Base-by-base conservation (phyloP, 2,888 invertebrate genomes). In the Trichopria drosophilae region DNA sequence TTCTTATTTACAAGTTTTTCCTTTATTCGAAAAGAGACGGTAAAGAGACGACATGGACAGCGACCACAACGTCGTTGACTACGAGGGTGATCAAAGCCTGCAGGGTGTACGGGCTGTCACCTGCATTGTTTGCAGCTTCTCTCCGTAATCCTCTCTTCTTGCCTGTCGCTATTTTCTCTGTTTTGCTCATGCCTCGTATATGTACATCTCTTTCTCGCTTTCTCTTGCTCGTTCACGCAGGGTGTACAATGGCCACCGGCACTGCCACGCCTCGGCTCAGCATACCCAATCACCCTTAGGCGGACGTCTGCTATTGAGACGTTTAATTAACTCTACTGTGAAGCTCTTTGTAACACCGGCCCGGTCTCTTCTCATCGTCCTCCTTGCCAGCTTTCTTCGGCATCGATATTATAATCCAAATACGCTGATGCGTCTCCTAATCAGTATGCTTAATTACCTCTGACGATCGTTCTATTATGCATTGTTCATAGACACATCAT, bases 261-360 rank as follows among this genome's bases (percentile, higher is more conserved):
- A 60, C 59, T 62, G 65, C 66, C 65, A 66, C 64, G 64, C 68
- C 68, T 65, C 58, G 56, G 41, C 41, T 48, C 63, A 61, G 66
- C 67, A 67, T 66, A 69, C 66, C 72, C 72, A 71, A 72, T 71
- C 70, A 69, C 68, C 68, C 66, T 58, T 62, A 64, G 66, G 66
- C 65, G 62, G 65, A 65, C 68, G 67, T 64, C 69, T 71, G 71
- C 69, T 69, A 72, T 72, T 71, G 69, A 70, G 70, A 71, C 66
- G 67, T 72, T 72, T 72, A 72, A 73, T 73, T 72, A 72, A 72
- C 69, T 72, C 66, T 62, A 67, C 68, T 68, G 67, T 32, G 13
- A 32, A 12, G 36, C 51, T 51, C 55, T 51, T 51, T 48, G 44
- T 49, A 39, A n/a, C n/a, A n/a, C n/a, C n/a, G n/a, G n/a, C n/a